Base-by-base conservation (phyloP, 2,797 vertebrate species). In the Chanos chanos region DNA sequence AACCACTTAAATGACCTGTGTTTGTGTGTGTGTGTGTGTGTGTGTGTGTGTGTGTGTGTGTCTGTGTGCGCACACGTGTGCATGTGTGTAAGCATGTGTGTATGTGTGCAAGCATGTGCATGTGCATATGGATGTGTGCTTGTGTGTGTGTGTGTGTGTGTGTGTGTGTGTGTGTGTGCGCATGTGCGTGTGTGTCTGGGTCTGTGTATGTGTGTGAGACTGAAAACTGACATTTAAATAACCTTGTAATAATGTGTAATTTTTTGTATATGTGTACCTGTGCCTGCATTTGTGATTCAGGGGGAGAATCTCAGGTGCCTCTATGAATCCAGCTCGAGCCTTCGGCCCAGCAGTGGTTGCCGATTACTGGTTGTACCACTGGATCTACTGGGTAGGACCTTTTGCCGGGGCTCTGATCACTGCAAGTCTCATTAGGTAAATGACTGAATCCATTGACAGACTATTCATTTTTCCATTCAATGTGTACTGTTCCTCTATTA, bases 301-400 rank as follows among this genome's bases (percentile, higher is more conserved):
- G 16, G 92, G 86, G 0, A 3, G 15, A 0, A 47, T 94, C 36
- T 96, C 94, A 0, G 94, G 94, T 70, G 89, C 83, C 40, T 96
- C 93, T 62, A 94, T 94, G 94, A 97, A 97, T 49, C 94, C 94
- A 0, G 92, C 87, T 9, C 85, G 91, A 52, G 94, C 94, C 24
- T 94, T 97, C 0, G 94, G 94, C 8, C 92, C 94, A 0, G 94
- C 94, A 0, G 56, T 92, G 36, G 69, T 83, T 16, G 83, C 89
- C 0, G 77, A 75, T 73, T 76, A 82, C 77, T 95, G 94, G 94
- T 30, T 59, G 22, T 83, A 91, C 53, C 94, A 94, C 77, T 97
- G 94, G 94, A 71, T 97, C 54, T 95, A 92, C 87, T 95, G 94
- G 94, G 68, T 92, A 0, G 91, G 92, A 22, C 94, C 94, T 0